Evolutionary conservation across 1,140 invertebrate species (phyloP).

Genomic region (Heliconius congener): DNA sequence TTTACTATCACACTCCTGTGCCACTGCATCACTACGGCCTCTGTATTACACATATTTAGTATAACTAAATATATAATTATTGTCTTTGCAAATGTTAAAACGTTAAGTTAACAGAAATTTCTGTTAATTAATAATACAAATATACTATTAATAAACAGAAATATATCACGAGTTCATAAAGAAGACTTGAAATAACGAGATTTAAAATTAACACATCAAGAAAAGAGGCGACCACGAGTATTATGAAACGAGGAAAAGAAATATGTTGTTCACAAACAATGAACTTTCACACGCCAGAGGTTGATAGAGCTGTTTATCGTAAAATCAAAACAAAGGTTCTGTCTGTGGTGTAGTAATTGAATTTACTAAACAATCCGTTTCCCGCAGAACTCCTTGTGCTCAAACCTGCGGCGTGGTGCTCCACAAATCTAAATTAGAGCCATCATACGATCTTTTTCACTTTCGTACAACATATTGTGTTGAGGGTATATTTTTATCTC

Average conservation of each 20-base stretch:
- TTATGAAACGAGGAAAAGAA: constrained; percentile 15
- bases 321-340: constrained; percentile 60
- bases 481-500: constrained; percentile 1
- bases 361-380: constrained; percentile 78
- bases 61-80: too few species aligned
- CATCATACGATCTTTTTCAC: constrained; percentile 7
- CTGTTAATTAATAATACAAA: too few species aligned
- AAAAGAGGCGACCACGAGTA: background rate
- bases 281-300: constrained; percentile 69
- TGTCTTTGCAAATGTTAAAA: too few species aligned
- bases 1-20: too few species aligned
- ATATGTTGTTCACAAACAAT: constrained; percentile 58
- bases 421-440: constrained; percentile 10
- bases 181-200: background rate
- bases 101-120: background rate
- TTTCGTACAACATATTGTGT: constrained; percentile 3
- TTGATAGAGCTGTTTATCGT: constrained; percentile 71
- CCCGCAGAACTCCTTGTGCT: constrained; percentile 39
- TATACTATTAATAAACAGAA: background rate
- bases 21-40: too few species aligned
- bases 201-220: background rate
- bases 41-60: too few species aligned
- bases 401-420: constrained; percentile 16
- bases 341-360: constrained; percentile 70
- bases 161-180: background rate